Base-by-base conservation (phyloP, 2,888 invertebrate genomes). In the Pristionchus japonicus region DNA sequence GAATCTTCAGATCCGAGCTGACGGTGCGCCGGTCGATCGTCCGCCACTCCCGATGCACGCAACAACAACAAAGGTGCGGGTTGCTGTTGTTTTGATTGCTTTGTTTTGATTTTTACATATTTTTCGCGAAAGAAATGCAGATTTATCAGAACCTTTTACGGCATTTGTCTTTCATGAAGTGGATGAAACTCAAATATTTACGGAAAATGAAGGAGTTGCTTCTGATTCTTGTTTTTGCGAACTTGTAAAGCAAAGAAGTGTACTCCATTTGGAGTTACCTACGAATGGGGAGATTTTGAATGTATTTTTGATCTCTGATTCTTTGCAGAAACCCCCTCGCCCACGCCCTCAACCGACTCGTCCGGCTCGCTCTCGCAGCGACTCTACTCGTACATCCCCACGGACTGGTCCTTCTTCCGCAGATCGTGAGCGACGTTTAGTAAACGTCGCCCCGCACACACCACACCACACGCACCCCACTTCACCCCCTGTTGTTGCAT, bases 321-420 rank as follows among this genome's bases (percentile, higher is more conserved):
- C 37, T 67, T 47, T 70, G 23, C 74, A 70, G 86, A 13, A 20
- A 37, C 86, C 34, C 67, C 67, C 34, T 34, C 86, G 17, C 57
- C 86, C 49, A 47, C 86, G 1, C 17, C 70, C n/a, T 47, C 70
- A 3, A 34, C 43, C 15, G n/a, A 23, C 27, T n/a, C 17, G 7
- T 70, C 49, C 49, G 67, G 70, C 27, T 37, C 37, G 34, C 61
- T 87, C 87, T 64, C 87, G 31, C 87, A 87, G 40, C 87, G 87
- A 11, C 87, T 87, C 87, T 77, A 77, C 80, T 87, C 87, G 11
- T 87, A 87, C 87, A 87, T 87, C 57, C 87, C 87, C 52, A 57
- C 87, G 20, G 80, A 87, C 37, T 87, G 87, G 87, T 77, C 77
- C 17, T 87, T 87, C 87, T 87, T 87, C 70, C 86, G 86, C 0